Conservation (phyloP, 2,888 invertebrate genomes). For the Fissipunctia ypsillon region DNA sequence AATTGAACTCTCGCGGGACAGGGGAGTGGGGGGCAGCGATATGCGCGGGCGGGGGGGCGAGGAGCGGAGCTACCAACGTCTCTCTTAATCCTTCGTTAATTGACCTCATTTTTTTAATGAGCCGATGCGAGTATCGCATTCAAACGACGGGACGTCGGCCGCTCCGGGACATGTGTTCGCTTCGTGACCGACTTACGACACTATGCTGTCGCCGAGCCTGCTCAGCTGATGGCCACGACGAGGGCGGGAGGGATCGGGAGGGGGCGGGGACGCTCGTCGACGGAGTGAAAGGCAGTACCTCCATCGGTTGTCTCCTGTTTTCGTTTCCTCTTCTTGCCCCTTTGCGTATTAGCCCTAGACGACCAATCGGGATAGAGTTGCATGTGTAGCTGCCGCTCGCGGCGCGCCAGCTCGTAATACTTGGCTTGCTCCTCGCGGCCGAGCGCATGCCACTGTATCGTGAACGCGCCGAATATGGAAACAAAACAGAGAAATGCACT, state of each 20-base stretch:
- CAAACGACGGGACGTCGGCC: slow-evolving; percentile 79
- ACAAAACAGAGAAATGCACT: slow-evolving; percentile 90
- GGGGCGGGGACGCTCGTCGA: slow-evolving; percentile 74
- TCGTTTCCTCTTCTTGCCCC: slow-evolving; percentile 99
- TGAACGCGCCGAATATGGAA: slow-evolving; percentile 87
- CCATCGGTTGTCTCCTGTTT: slow-evolving; percentile 99
- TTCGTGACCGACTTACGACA: slow-evolving; percentile 72
- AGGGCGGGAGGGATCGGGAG: slow-evolving; percentile 55
- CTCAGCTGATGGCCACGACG: slow-evolving; percentile 55
- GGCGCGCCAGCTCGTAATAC: slow-evolving; percentile 99
- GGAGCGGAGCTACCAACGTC: slow-evolving; percentile 82
- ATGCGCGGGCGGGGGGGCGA: slow-evolving; percentile 64
- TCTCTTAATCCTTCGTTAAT: slow-evolving; percentile 87
- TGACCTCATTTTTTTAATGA: slow-evolving; percentile 87
- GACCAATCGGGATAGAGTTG: slow-evolving; percentile 99
- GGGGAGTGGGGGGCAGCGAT: slow-evolving; percentile 64
- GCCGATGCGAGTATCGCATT: slow-evolving; percentile 74
- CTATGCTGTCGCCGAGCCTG: slow-evolving; percentile 43
- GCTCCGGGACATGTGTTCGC: slow-evolving; percentile 73
- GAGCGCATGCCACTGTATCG: slow-evolving; percentile 99
- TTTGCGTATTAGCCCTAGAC: slow-evolving; percentile 99
- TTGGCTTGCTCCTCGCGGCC: slow-evolving; percentile 99
- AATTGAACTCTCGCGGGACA: slow-evolving; percentile 84
- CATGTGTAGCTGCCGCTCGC: slow-evolving; percentile 99
- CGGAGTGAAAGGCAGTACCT: slow-evolving; percentile 94